Conservation (phyloP, 2,797 vertebrate genomes). For the Sternarchorhynchus goeldii region DNA sequence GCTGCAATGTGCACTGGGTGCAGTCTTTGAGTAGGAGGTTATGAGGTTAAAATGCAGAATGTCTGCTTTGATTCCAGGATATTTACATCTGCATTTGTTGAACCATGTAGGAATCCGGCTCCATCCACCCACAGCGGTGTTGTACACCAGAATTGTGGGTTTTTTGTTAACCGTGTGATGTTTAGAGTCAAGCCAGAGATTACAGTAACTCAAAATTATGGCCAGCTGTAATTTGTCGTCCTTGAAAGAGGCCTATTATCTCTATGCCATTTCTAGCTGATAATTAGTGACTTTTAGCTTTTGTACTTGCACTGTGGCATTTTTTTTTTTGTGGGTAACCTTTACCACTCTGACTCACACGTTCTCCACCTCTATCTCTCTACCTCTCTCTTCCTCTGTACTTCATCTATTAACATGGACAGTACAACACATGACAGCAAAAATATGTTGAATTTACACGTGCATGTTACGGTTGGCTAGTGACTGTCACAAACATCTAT, state of each 20-base stretch:
- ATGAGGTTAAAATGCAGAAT: too few relatives aligned
- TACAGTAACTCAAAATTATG: not conserved
- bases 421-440: not conserved
- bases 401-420: not conserved
- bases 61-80: too few relatives aligned
- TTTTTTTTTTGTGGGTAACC: constrained; percentile 17
- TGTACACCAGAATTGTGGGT: too few relatives aligned
- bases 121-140: too few relatives aligned
- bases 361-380: constrained; percentile 54
- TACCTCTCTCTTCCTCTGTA: constrained; percentile 41
- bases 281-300: not conserved
- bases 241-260: not conserved
- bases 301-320: not conserved
- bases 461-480: too few relatives aligned
- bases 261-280: not conserved
- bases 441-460: too few relatives aligned
- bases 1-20: too few relatives aligned
- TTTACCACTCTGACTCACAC: constrained; percentile 51
- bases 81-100: too few relatives aligned
- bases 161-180: not conserved
- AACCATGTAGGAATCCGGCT: too few relatives aligned
- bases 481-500: too few relatives aligned
- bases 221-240: constrained; percentile 3
- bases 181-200: not conserved
- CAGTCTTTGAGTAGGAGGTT: too few relatives aligned